These are phyloP conservation scores for Dipodomys merriami DNA, from an alignment of 2,113 vertebrate species.

Conservation along the genomic window DNA sequence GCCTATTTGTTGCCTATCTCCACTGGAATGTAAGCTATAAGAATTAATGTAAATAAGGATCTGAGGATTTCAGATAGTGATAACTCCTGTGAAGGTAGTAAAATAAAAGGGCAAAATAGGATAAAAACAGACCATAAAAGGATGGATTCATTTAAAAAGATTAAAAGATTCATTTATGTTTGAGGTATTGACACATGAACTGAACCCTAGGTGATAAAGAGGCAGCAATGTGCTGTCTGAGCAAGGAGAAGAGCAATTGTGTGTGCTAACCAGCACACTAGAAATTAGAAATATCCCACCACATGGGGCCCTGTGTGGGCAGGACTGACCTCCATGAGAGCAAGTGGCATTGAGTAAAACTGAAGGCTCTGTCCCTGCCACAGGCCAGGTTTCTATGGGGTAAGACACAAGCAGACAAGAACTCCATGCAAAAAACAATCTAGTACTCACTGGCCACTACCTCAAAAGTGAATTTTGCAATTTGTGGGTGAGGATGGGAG, in stretches of 20 bases:
- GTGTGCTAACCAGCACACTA: background rate
- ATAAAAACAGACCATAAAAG: background rate
- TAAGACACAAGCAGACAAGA: background rate
- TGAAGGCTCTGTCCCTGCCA: background rate
- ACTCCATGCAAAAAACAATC: background rate
- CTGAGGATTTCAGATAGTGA: conserved; percentile 31
- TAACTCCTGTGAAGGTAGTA: background rate
- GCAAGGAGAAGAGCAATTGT: background rate
- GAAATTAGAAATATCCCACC: background rate
- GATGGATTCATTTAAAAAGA: background rate
- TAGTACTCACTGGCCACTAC: no score
- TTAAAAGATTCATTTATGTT: background rate
- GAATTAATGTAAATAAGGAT: conserved; percentile 27
- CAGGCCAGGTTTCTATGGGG: background rate
- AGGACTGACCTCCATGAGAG: background rate
- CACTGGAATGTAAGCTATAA: background rate
- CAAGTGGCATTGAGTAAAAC: background rate
- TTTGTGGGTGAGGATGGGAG: no score
- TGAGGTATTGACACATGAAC: background rate
- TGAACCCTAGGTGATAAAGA: conserved; percentile 2
- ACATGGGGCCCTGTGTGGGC: background rate
- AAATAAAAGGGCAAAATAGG: background rate
- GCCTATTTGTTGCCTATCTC: background rate
- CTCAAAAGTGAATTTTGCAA: no score
- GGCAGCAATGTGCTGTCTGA: background rate